phyloP scores from a whole-genome alignment of 2,888 invertebrate species.

The Pemphredon lugubris region DNA sequence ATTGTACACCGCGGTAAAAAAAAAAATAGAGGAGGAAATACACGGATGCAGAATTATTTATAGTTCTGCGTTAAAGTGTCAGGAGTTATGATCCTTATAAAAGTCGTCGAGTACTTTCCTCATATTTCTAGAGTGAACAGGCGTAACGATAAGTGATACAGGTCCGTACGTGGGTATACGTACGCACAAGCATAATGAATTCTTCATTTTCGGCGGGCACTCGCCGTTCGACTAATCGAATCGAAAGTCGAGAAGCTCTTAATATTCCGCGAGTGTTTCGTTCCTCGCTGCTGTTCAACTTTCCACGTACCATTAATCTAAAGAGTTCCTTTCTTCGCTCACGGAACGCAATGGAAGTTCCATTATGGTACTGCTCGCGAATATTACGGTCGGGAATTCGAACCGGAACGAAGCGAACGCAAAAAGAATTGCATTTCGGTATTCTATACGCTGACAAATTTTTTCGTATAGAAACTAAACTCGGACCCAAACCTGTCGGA shows the following conservation, averaged over 20 bases:
- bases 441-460: no score
- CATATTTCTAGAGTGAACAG: no score
- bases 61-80: no score
- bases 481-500: no score
- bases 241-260: constrained; percentile 27
- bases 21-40: no score
- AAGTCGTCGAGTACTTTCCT: no score
- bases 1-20: no score
- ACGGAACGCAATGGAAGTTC: constrained; percentile 11
- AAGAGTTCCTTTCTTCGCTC: constrained; percentile 36
- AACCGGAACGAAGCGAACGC: neutral
- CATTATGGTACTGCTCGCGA: constrained; percentile 9
- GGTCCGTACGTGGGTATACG: no score
- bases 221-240: constrained; percentile 6
- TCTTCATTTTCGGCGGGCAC: constrained; percentile 25
- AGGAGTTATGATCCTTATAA: no score
- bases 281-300: constrained; percentile 36
- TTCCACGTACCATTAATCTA: constrained; percentile 42
- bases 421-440: neutral
- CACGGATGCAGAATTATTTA: no score
- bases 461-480: no score
- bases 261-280: constrained; percentile 31
- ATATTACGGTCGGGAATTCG: constrained; percentile 8
- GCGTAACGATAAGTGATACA: no score
- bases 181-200: constrained; percentile 26